Base-by-base conservation (phyloP, 1,140 invertebrate genomes). In the Zophobas morio region DNA sequence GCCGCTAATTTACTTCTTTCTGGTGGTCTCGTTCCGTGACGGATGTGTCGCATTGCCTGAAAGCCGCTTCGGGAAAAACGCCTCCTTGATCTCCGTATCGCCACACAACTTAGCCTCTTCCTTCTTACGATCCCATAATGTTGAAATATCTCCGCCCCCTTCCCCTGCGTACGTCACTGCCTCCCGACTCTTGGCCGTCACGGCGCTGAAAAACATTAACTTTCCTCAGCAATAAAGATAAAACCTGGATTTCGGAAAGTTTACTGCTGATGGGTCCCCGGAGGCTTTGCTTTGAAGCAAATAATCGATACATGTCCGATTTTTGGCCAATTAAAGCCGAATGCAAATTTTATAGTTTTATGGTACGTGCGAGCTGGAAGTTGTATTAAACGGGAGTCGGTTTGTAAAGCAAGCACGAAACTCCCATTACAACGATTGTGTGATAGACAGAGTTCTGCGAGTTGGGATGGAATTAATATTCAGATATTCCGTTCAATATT, bases 271-370 rank as follows among this genome's bases (percentile, higher is more conserved):
- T 39, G 56, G 56, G 56, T 39, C 35, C 56, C 56, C 35, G 2
- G 56, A 60, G 56, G 35, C 56, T 60, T 60, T 36, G 56, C 36
- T 39, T 6, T 20, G 20, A 20, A 36, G n/a, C 56, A 6, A 60
- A 60, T 39, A 60, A 60, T 60, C 56, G 8, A 60, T 60, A 60
- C 56, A 39, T 36, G 56, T 36, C 56, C 34, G 35, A 60, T 36
- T 60, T 60, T 60, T 60, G 40, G 1, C 37, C 60, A 66, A 66
- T 66, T 66, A 66, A 42, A 42, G 37, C 60, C 40, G 33, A 66
- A 66, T 66, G 60, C n/a, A 66, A 42, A 66, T 66, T 66, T 66
- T 66, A 66, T 66, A 66, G 60, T 66, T 66, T 66, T 66, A 66
- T 42, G 36, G 36, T 63, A 40, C 6, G 57, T 20, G 36, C 1